Evolutionary conservation across 2,113 vertebrate genomes (phyloP).

Genomic region (Desmodus rotundus): DNA sequence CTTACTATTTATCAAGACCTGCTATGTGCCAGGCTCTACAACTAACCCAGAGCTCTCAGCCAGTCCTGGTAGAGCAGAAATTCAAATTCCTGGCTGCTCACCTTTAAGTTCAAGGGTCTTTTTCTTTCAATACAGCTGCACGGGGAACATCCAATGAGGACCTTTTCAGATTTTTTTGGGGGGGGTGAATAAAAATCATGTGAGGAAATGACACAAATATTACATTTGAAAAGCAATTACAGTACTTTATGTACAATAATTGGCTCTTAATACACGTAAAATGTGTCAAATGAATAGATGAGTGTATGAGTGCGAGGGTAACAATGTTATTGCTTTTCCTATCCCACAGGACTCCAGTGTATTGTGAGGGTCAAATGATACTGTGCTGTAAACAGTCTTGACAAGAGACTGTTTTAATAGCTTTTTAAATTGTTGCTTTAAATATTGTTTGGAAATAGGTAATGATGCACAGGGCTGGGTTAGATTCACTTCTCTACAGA

Average conservation of each 20-base stretch:
- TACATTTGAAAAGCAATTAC: background rate
- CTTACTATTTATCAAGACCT: background rate
- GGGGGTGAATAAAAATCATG: background rate
- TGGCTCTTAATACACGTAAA: background rate
- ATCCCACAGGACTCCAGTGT: background rate
- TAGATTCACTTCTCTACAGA: background rate
- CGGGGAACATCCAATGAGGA: background rate
- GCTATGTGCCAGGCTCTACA: background rate
- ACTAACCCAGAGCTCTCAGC: background rate
- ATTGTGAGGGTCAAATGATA: background rate
- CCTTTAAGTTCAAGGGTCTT: background rate
- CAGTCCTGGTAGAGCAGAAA: background rate
- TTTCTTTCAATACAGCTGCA: background rate
- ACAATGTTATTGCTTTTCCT: background rate
- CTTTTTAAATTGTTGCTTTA: slow-evolving; percentile 18
- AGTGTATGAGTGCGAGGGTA: background rate
- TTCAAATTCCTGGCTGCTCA: background rate
- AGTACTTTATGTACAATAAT: background rate
- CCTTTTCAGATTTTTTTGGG: background rate
- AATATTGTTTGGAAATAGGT: background rate
- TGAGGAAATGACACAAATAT: background rate
- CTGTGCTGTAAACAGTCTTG: background rate
- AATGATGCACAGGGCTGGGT: background rate
- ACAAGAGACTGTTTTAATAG: background rate
- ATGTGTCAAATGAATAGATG: background rate